Base-by-base conservation (phyloP, 2,888 invertebrate species). In the Microplitis deprimator region DNA sequence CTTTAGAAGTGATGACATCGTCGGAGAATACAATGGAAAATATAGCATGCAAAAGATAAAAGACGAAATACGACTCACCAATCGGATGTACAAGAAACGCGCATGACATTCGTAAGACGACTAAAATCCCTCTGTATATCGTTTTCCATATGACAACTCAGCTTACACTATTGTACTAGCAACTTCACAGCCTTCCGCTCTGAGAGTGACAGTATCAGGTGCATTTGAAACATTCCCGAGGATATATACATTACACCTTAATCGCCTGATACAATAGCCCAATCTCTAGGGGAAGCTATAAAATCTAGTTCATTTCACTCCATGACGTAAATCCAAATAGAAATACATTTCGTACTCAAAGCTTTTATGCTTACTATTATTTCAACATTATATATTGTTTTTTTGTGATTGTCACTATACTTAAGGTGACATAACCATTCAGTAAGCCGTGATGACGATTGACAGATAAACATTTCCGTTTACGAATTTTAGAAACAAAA, bases 21-120 rank as follows among this genome's bases (percentile, higher is more conserved):
- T 60, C 62, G 78, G 76, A 64, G 61, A 77, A 38, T 38, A 3
- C 17, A 41, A 40, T 39, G 38, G 38, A 73, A 41, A 40, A 76
- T 10, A 59, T 39, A 60, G 39, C 8, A 50, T 17, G 73, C 50
- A 41, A 60, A 60, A 72, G 60, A 76, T 68, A 40, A 16, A 64
- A 61, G 59, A 59, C 62, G 69, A 76, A 73, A 68, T 77, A 76
- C 77, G 71, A 79, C 71, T 71, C 67, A 68, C 77, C 73, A 78
- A 78, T 77, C 79, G 79, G 79, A 81, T 79, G 77, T 78, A 75
- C 79, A 20, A 65, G 73, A 77, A 75, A 79, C 75, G 77, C 69
- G 76, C 72, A 70, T 68, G 73, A 75, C 65, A 64, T 77, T 71
- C 64, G 39, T 68, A 79, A 78, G 65, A 73, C 75, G 77, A 72